Percentiles rank a stretch among this genome's conserved stretches.
These are phyloP conservation scores for Erebia aethiops DNA, from an alignment of 2,888 invertebrate genomes.

Conservation along the genomic window DNA sequence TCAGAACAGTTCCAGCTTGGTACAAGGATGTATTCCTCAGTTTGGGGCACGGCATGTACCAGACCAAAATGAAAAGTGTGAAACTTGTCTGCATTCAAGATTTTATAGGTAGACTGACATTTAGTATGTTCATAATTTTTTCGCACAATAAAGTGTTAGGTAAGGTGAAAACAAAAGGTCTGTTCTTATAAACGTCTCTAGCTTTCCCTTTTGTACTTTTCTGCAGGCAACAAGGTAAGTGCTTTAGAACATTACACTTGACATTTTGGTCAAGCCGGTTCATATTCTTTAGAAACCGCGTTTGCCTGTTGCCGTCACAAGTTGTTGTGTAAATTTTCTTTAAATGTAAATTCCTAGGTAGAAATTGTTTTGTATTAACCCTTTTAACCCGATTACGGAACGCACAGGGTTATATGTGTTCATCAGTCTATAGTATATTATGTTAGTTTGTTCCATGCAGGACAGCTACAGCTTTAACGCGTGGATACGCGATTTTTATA, in stretches of 20 bases:
- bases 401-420: too few relatives aligned
- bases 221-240: conserved; percentile 35
- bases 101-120: too few relatives aligned
- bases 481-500: too few relatives aligned
- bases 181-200: conserved; percentile 28
- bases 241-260: conserved; percentile 37
- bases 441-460: too few relatives aligned
- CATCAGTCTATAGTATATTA: too few relatives aligned
- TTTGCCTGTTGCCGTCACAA: not conserved
- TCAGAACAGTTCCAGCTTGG: too few relatives aligned
- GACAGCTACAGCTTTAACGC: too few relatives aligned
- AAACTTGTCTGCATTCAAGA: too few relatives aligned
- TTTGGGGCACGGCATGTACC: too few relatives aligned
- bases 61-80: too few relatives aligned
- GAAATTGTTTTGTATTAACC: not conserved
- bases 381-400: too few relatives aligned
- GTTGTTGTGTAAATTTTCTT: not conserved
- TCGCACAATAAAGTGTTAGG: not conserved
- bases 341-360: not conserved
- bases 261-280: conserved; percentile 42
- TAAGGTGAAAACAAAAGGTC: conserved; percentile 15
- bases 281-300: conserved; percentile 23
- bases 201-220: conserved; percentile 27
- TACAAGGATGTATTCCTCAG: too few relatives aligned
- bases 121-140: not conserved